phyloP scores from a whole-genome alignment of 2,888 invertebrate species.

The Acronicta leporina region DNA sequence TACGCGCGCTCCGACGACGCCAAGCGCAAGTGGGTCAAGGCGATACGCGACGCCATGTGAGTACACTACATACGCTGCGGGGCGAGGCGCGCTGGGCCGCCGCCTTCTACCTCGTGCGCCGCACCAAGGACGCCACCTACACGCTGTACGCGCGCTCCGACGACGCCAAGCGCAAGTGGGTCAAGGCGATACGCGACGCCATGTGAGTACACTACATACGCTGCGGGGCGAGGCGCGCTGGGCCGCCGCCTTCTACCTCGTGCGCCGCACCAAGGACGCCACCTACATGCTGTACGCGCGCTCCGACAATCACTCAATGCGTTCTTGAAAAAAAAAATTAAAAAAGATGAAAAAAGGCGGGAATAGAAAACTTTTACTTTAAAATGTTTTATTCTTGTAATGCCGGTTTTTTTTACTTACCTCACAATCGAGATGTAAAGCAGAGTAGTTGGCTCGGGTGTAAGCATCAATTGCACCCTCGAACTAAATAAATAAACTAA shows the following conservation, averaged over 20 bases:
- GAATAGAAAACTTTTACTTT: too few species aligned
- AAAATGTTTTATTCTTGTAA: too few species aligned
- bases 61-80: conserved; percentile 85
- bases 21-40: conserved; percentile 97
- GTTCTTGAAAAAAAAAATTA: too few species aligned
- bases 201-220: conserved; percentile 90
- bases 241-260: conserved; percentile 95
- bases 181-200: conserved; percentile 96
- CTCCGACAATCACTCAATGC: conserved; percentile 89
- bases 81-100: conserved; percentile 94
- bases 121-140: conserved; percentile 94
- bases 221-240: conserved; percentile 93
- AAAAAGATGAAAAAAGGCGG: too few species aligned
- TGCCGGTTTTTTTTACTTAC: too few species aligned
- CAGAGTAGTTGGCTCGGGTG: too few species aligned
- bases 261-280: conserved; percentile 93
- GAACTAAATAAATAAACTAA: too few species aligned
- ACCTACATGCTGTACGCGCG: conserved; percentile 97
- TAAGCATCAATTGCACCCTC: too few species aligned
- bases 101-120: conserved; percentile 95
- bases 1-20: conserved; percentile 96
- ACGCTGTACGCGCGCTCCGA: conserved; percentile 97
- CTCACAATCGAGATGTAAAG: too few species aligned
- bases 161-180: conserved; percentile 96
- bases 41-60: conserved; percentile 97